Base-by-base conservation (phyloP, 2,888 invertebrate genomes). In the Tenthredo mesomela region DNA sequence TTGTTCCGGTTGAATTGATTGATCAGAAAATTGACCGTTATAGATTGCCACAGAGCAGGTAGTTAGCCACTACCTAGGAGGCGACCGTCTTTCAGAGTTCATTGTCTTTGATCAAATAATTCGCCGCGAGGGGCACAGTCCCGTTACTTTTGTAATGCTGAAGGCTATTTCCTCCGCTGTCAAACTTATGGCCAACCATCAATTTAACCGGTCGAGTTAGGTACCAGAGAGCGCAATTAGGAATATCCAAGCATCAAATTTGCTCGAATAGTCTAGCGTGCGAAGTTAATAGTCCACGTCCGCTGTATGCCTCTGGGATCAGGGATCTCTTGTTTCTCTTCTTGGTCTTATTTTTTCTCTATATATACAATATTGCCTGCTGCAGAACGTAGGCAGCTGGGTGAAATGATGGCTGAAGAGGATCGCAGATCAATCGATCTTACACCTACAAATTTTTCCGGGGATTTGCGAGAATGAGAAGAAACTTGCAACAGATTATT, bases 61-160 rank as follows among this genome's bases (percentile, higher is more conserved):
- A 33, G 29, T 18, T 58, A 78, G 37, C 12, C 21, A 12, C 29
- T 54, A 29, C 21, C 40, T 25, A 70, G 25, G n/a, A 21, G 77
- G 54, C 58, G 61, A 50, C 80, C 61, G 61, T 80, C 58, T 40
- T 80, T 40, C 61, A 82, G 82, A 82, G 82, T 82, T 82, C 82
- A 82, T 82, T 82, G 82, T 82, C 82, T 82, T 70, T 82, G 65
- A 82, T 82, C 67, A 40, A 67, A 65, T 67, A 82, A 82, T 82
- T 65, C 82, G 82, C 82, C 82, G 82, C 82, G 47, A 82, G 82
- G 65, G 70, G 40, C 47, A 70, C 1, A 67, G 65, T 67, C 21
- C 82, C 82, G 82, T 82, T 82, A 82, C 15, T 47, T 65, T 70
- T 29, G 47, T 43, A 50, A 82, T 80, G 50, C 67, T 33, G 82